A percentile compares a stretch with the other conserved stretches of the same genome.
These are phyloP conservation scores for Pristionchus arcanus DNA, from an alignment of 2,888 invertebrate genomes.

Conservation along the genomic window DNA sequence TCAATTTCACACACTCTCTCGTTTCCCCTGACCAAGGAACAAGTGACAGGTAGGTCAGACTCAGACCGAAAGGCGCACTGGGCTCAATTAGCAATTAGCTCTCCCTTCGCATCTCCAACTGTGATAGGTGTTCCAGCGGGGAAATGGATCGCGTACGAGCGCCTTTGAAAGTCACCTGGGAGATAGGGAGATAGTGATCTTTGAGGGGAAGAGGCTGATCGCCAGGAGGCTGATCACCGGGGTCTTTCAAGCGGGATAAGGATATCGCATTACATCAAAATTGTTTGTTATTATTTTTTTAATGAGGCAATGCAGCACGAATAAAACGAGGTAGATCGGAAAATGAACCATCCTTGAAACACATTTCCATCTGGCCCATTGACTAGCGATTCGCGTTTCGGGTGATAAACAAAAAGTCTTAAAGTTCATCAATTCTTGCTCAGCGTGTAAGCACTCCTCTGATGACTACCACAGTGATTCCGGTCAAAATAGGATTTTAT, in stretches of 20 bases:
- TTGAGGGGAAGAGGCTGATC: neutral
- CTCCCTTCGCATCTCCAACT: conserved; percentile 8
- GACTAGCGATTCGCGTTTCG: too few species aligned
- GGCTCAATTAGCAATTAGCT: conserved; percentile 15
- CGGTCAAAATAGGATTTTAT: too few species aligned
- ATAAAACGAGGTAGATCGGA: too few species aligned
- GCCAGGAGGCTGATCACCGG: neutral
- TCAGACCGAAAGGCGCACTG: neutral
- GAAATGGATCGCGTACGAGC: neutral
- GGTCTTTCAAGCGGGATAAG: neutral
- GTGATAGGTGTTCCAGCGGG: conserved; percentile 27
- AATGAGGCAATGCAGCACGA: too few species aligned
- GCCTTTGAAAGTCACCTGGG: neutral
- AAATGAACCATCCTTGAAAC: neutral
- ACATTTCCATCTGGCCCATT: too few species aligned
- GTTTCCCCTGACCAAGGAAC: too few species aligned
- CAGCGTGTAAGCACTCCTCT: too few species aligned
- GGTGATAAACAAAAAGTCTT: too few species aligned
- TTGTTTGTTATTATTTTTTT: too few species aligned
- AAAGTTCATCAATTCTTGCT: too few species aligned
- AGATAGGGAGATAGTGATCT: neutral
- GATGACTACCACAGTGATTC: too few species aligned
- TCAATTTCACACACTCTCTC: neutral
- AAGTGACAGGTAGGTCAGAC: neutral
- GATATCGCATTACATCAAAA: too few species aligned